Base-by-base conservation (phyloP, 2,888 invertebrate species). In the Aradus depressus region DNA sequence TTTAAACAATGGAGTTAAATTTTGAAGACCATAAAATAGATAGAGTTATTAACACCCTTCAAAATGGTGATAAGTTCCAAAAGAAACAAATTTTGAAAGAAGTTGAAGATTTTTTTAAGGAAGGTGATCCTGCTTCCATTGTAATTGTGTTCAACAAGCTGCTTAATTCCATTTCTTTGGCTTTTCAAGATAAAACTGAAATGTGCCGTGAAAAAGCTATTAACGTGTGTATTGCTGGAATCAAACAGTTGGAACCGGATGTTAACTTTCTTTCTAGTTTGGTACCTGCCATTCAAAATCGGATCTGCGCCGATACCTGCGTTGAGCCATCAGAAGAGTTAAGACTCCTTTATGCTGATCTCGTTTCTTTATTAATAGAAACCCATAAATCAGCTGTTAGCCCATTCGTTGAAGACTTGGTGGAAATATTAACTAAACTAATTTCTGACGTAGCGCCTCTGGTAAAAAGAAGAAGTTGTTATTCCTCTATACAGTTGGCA, bases 301-400 rank as follows among this genome's bases (percentile, higher is more conserved):
- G 51, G 8, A 8, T 52, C 12, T 38, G 47, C 28, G 18, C 41
- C 21, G 42, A 48, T 35, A n/a, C n/a, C 12, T 10, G 35, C 3
- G n/a, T 25, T 14, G 82, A 83, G 64, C 66, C 73, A 32, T 80
- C 80, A 0, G 93, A 95, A 69, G 93, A 95, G 72, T 74, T 92
- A 37, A 77, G 92, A 22, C 65, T 88, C 10, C 69, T 77, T 34
- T 71, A 84, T 44, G 67, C 90, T 1, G 65, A 72, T 51, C 72
- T 91, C 38, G 66, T 89, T n/a, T 71, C 73, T 51, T 67, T 71
- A 35, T 74, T 92, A 57, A 68, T 90, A 41, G 65, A 71, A 4
- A 78, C 76, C 58, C 84, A 83, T 62, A 71, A 73, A 60, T 71
- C 73, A 3, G 71, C 76, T 43, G 66, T 85, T 12, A 70, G 73